A percentile compares a stretch with the other conserved stretches of the same genome.
Evolutionary conservation across 2,888 invertebrate genomes (phyloP).

Genomic region (Aproaerema taeniolella): DNA sequence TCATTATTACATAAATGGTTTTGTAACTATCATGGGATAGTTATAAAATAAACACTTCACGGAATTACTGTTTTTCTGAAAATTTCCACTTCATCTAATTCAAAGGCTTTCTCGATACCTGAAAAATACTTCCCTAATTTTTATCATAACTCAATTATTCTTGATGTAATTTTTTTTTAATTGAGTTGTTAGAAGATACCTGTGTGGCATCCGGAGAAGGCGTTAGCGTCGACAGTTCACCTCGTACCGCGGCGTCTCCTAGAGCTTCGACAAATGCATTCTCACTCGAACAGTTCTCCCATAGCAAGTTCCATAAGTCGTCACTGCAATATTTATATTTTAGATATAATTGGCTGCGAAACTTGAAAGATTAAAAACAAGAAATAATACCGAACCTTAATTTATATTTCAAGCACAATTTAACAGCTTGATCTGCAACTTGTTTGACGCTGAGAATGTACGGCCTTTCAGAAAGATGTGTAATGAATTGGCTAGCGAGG

Average conservation of each 20-base stretch:
- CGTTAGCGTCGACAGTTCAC: slow-evolving; percentile 73
- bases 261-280: slow-evolving; percentile 79
- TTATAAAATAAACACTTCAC: no score
- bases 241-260: slow-evolving; percentile 81
- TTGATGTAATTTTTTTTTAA: no score
- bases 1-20: no score
- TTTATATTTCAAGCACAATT: slow-evolving; percentile 53
- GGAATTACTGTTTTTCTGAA: no score
- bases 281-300: slow-evolving; percentile 68
- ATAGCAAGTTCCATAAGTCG: slow-evolving; percentile 56
- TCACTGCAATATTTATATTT: slow-evolving; percentile 36
- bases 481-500: slow-evolving; percentile 43
- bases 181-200: slow-evolving; percentile 36
- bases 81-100: no score
- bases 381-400: slow-evolving; percentile 41
- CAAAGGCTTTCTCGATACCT: no score
- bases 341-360: not conserved
- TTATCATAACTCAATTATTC: no score
- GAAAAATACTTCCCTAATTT: no score
- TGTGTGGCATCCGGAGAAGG: slow-evolving; percentile 78
- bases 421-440: slow-evolving; percentile 54
- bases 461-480: slow-evolving; percentile 48
- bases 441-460: slow-evolving; percentile 48
- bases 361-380: slow-evolving; percentile 14
- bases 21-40: no score